Base-by-base conservation (phyloP, 2,113 vertebrate species). In the Capreolus pygargus region DNA sequence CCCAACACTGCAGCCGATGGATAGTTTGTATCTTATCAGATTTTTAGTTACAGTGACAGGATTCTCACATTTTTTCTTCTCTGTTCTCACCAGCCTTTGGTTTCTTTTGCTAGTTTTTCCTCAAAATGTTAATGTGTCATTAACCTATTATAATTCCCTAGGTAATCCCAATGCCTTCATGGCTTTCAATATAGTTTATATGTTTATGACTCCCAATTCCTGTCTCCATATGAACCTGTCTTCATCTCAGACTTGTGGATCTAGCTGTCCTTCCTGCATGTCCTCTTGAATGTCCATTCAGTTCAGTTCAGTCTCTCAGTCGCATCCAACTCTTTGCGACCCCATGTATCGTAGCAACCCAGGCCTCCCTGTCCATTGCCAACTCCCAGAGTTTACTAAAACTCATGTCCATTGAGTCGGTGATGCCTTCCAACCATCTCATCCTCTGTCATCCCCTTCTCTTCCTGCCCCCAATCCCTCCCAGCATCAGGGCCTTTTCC, bases 1-100 rank as follows among this genome's bases (percentile, higher is more conserved):
- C 6, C 27, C 5, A 1, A 28, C 4, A 6, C 25, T 60, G 27
- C 4, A 60, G 4, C 27, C 12, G 0, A 28, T 30, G 21, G 7
- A 30, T 45, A 74, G 5, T 54, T 92, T 47, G 11, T 17, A 60
- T 86, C 47, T 76, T 61, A 39, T 74, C 16, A 57, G 9, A 30
- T 76, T 83, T 85, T 92, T 21, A 83, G 64, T n/a, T 8, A 19
- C 64, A 70, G n/a, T 36, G 64, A 39, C n/a, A 70, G 17, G n/a
- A 12, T 15, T 33, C 3, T 28, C 28, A 23, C 36, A 8, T 12
- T 81, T 52, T 90, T n/a, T 17, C 33, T 43, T 50, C n/a, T 84
- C n/a, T 84, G 8, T 4, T 85, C 43, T 89, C 23, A 19, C 7
- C 52, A 60, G 27, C 33, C 28, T 78, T 4, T 86, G 23, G 1